Evolutionary conservation across 53 echinoderm and acorn worm species (phyloP).

Genomic region (Patiria pectinifera): DNA sequence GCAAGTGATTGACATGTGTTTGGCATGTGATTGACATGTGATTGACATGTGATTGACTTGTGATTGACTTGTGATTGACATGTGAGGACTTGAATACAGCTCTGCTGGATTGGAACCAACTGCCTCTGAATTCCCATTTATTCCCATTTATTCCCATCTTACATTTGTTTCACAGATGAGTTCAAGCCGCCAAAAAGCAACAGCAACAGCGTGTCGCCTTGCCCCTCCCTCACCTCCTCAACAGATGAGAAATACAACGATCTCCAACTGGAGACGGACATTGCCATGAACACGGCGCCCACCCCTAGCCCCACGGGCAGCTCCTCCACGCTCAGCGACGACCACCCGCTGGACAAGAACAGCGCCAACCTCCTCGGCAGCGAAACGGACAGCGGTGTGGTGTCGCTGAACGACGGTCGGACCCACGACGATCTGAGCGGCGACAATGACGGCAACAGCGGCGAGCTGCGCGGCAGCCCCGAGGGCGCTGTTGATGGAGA

Average conservation of each 20-base stretch:
- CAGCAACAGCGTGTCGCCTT: conserved; percentile 51
- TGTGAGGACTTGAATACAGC: too few species aligned
- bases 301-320: conserved; percentile 95
- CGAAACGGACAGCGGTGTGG: conserved; percentile 95
- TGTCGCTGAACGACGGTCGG: conserved; percentile 84
- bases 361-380: conserved; percentile 82
- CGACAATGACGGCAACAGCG: conserved; percentile 55
- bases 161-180: background rate
- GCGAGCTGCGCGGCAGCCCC: conserved; percentile 64
- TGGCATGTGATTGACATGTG: too few species aligned
- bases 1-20: too few species aligned
- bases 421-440: conserved; percentile 74
- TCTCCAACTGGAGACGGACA: conserved; percentile 78
- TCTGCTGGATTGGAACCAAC: background rate
- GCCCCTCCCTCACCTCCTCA: conserved; percentile 45
- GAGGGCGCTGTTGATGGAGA: conserved; percentile 47
- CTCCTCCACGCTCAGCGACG: conserved; percentile 92
- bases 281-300: conserved; percentile 73
- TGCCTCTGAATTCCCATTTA: background rate
- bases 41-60: too few species aligned
- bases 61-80: too few species aligned
- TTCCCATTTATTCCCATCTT: background rate
- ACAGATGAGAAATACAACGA: conserved; percentile 78
- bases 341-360: conserved; percentile 92
- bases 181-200: conserved; percentile 52